Conservation (phyloP, 64 coral and sea anemone species). For the Montipora foliosa region DNA sequence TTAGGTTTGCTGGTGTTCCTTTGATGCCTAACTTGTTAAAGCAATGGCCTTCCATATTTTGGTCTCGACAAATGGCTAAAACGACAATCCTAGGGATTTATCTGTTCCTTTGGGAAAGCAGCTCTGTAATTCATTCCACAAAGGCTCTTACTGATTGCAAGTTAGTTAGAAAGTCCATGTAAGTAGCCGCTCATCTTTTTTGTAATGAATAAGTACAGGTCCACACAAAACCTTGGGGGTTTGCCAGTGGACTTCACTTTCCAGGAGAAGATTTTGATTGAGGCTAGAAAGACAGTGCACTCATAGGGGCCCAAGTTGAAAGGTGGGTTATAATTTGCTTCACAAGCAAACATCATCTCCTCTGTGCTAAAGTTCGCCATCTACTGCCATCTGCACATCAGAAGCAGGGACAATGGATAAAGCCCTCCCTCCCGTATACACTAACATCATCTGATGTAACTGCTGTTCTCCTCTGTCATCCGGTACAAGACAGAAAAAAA, state of each 20-base stretch:
- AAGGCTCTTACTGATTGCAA: not conserved
- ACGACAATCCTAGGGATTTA: not conserved
- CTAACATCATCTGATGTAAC: not conserved
- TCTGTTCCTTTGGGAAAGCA: not conserved
- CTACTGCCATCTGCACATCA: not conserved
- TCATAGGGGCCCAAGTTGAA: slow-evolving; percentile 19
- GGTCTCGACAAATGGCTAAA: not conserved
- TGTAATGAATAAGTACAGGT: slow-evolving; percentile 11
- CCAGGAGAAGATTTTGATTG: not conserved
- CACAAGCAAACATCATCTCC: not conserved
- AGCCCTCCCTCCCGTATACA: not conserved
- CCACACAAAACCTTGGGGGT: not conserved
- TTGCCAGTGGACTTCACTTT: not conserved
- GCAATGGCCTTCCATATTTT: not conserved
- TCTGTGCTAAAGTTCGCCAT: not conserved
- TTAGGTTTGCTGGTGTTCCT: not conserved
- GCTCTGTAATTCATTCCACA: not conserved
- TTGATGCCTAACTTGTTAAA: not conserved
- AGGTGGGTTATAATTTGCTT: not conserved
- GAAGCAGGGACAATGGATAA: not conserved
- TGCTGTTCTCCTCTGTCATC: not conserved
- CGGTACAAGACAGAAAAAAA: not conserved
- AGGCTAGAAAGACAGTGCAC: not conserved
- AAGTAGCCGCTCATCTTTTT: slow-evolving; percentile 4
- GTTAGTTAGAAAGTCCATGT: not conserved